A percentile compares a stretch with the other conserved stretches of the same genome.
Conservation (phyloP, 2,797 vertebrate genomes). For the Melanotaenia trifasciata region DNA sequence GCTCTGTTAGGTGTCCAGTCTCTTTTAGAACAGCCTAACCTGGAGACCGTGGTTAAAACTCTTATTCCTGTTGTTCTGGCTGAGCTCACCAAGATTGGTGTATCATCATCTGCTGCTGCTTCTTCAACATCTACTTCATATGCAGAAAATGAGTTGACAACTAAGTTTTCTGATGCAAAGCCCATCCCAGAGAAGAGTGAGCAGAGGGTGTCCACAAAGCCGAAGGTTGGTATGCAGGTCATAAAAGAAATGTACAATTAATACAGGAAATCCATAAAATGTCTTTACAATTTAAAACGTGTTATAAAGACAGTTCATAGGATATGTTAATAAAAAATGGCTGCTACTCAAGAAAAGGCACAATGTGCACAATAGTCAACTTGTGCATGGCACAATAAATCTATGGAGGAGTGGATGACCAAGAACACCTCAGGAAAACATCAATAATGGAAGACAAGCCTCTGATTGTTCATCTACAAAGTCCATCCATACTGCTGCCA, state of each 20-base stretch:
- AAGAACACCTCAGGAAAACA: too few species aligned
- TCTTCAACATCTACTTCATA: conserved; percentile 30
- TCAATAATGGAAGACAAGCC: too few species aligned
- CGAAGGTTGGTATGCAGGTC: conserved; percentile 22
- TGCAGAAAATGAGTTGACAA: background rate
- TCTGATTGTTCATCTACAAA: too few species aligned
- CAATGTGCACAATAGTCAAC: too few species aligned
- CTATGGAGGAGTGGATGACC: too few species aligned
- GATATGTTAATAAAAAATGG: background rate
- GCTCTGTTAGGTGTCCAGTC: conserved; percentile 56
- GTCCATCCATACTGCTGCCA: too few species aligned
- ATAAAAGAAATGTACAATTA: background rate
- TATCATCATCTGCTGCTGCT: conserved; percentile 21
- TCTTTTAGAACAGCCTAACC: conserved; percentile 55
- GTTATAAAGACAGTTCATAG: background rate
- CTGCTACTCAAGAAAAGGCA: too few species aligned
- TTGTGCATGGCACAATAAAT: too few species aligned
- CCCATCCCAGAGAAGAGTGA: background rate
- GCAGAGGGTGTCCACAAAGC: conserved; percentile 7
- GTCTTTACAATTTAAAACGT: background rate
- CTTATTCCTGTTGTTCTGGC: conserved; percentile 83
- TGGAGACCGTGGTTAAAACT: conserved; percentile 85
- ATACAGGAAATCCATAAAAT: background rate
- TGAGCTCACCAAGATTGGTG: conserved; percentile 85
- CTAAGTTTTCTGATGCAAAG: conserved; percentile 9